Evolutionary conservation across 2,888 invertebrate species (phyloP), one percentile per base, ranked within the genome.

Genomic region (Pelosia muscerda): DNA sequence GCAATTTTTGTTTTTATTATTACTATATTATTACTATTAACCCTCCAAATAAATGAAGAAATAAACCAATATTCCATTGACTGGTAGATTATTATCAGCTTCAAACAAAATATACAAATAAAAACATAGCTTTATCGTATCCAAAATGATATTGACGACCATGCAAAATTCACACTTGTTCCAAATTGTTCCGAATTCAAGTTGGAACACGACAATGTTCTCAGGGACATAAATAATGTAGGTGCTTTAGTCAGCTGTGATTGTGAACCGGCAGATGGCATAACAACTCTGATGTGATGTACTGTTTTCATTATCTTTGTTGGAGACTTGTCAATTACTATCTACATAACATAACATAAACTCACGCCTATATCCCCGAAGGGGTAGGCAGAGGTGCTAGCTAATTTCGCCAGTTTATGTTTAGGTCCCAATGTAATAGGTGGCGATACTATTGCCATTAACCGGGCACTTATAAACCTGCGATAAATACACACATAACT

Each of bases 141-240:
- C 56, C 2, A 62, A 61, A 56, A 59, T 26, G 23, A 42, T 60
- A 42, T 22, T 63, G 42, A 11, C 13, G 15, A 11, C 8, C 68
- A 61, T 42, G 75, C 62, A 67, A 75, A 56, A 66, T 78, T 63
- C 73, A 73, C 67, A 60, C 63, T 34, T 57, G 31, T 63, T 64
- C 59, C 55, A 59, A 13, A 65, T 65, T 64, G 63, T 68, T 65
- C 49, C 22, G 15, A 71, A 72, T 66, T 67, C 34, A 10, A 67
- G 65, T 70, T 65, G 54, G 61, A 56, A 75, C 74, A 61, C 31
- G 68, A 23, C 19, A 62, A 65, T 15, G 68, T 72, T 68, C 72
- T 76, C 59, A 67, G 28, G 55, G 9, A 34, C 42, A 56, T 78
- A 66, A 71, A 80, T 74, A 68, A 74, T 81, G 74, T 68, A 79